Conservation (phyloP, 2,113 vertebrate species). For the Numenius arquata region DNA sequence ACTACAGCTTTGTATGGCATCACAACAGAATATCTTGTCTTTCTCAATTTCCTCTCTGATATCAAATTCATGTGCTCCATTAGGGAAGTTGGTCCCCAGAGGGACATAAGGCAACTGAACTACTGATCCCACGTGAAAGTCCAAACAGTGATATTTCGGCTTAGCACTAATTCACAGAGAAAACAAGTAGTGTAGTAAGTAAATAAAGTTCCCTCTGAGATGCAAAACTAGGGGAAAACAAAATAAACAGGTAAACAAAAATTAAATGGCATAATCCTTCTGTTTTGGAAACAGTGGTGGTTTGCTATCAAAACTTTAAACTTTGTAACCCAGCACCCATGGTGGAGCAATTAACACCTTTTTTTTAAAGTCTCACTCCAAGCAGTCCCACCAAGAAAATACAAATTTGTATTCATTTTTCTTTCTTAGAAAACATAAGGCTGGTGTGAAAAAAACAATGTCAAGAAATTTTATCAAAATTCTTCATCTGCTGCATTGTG, state of each 20-base stretch:
- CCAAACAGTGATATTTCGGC: background rate
- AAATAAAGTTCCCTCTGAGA: background rate
- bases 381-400: background rate
- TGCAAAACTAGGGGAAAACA: background rate
- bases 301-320: background rate
- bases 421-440: background rate
- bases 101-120: background rate
- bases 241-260: background rate
- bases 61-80: background rate
- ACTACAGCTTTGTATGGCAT: background rate
- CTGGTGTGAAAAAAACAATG: background rate
- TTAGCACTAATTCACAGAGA: background rate
- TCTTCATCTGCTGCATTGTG: background rate
- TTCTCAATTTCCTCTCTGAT: slow-evolving; percentile 20
- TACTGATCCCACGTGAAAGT: background rate
- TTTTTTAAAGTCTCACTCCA: background rate
- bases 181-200: background rate
- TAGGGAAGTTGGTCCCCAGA: background rate
- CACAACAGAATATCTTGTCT: slow-evolving; percentile 20
- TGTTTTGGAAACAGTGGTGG: background rate
- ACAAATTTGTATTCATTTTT: background rate
- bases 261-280: background rate
- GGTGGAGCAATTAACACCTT: fast-evolving
- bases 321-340: background rate
- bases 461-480: background rate